Base-by-base conservation (phyloP, 2,888 invertebrate species). In the Drosophila parthenogenetica region DNA sequence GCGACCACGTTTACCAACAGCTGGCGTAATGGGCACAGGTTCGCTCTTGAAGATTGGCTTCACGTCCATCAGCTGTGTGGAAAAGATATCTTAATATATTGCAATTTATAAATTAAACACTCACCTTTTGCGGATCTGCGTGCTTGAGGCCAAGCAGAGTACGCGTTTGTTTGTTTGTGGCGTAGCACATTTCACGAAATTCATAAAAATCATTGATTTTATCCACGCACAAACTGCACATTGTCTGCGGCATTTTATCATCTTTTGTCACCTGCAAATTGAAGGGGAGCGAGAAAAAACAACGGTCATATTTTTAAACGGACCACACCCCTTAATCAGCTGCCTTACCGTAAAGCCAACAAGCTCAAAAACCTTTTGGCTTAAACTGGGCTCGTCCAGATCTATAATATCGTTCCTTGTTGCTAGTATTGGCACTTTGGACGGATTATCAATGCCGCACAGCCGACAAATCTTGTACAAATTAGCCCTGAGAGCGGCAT, bases 201-300 rank as follows among this genome's bases (percentile, higher is more conserved):
- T 94, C 94, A 37, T 93, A 94, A 89, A 94, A 94, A 77, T 94
- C 94, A 81, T 94, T 94, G 60, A 94, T 93, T 91, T 94, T 94
- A 77, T 94, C 94, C 14, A 94, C 93, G 42, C 94, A 94, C 11
- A 94, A 81, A 77, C 93, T 93, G 73, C 94, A 94, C 59, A 94
- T 94, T 11, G 94, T 92, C 0, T 94, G 94, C 0, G 94, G 94
- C 94, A 94, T 94, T 83, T 93, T 93, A 74, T 94, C 94, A 65
- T 93, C 92, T 69, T 92, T 91, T 7, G 91, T 89, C 1, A 94
- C 93, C 94, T 94, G 66, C 16, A 71, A 78, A 50, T 35, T 29
- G 69, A 77, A 60, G 25, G 62, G 13, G 35, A 13, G 35, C 35
- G 35, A 35, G 49, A 58, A 7, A 25, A 51, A 43, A 42, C 13